Evolutionary conservation across 2,113 vertebrate genomes (phyloP), one percentile per base, ranked within the genome.

Genomic region (Reinhardtius hippoglossoides): DNA sequence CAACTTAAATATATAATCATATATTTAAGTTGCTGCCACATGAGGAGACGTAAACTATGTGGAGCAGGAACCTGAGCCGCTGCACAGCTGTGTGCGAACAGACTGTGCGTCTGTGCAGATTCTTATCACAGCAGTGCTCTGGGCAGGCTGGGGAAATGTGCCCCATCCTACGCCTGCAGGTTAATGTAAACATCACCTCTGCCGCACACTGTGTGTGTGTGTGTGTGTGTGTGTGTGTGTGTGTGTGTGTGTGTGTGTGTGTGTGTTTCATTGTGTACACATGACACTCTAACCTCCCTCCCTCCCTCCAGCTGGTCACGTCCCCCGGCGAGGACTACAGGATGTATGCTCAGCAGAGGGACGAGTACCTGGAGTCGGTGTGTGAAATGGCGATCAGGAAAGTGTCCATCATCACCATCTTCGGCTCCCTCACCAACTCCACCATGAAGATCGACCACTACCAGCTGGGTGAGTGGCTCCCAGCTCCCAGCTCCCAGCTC

Each of bases 391-490:
- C 98, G 83, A 96, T 98, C 1, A 95, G 98, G 86, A 98, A 96
- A 78, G 94, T 99, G 23, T 97, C 98, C 12, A 97, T 99, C 85
- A 96, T 99, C 87, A 97, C 96, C 54, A 95, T 99, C 89, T 97
- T 98, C 13, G 98, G 98, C 80, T 95, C 94, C 35, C 84, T 97
- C 87, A 95, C 93, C 92, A 98, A 98, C 94, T 97, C 96, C 93
- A 97, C 96, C 90, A 97, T 99, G 97, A 99, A 99, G 87, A 99
- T 99, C 2, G 98, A 99, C 90, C 98, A 99, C 93, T 99, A 98
- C 90, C 98, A 99, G 92, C 95, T 99, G 92, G 98, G 98, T 99
- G 89, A 86, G 62, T 9, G 31, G 31, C 31, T 31, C 31, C 4
- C 31, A 2, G 2, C 20, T 21, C n/a, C n/a, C n/a, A n/a, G n/a